Conservation (phyloP, 2,888 invertebrate genomes). For the Odontomyia ornata region DNA sequence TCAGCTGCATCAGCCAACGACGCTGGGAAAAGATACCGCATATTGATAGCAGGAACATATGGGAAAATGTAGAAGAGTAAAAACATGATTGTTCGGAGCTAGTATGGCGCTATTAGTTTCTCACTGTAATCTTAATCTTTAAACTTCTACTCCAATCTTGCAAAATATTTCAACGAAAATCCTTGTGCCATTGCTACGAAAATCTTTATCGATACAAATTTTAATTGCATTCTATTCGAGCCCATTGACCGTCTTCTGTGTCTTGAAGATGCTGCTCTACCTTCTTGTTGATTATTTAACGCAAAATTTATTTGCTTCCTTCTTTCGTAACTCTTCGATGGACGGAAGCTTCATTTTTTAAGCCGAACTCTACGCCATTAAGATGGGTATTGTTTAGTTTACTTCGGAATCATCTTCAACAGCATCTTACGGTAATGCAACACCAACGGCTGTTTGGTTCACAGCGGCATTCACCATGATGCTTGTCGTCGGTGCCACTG, state of each 20-base stretch:
- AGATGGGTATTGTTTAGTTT: not conserved
- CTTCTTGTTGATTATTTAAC: constrained; percentile 33
- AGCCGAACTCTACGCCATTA: not conserved
- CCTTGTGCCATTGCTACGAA: too few species aligned
- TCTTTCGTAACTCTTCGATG: constrained; percentile 41
- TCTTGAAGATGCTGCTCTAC: not conserved
- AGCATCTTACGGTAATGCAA: not conserved
- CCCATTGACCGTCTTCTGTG: constrained; percentile 13
- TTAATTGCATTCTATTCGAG: constrained; percentile 14
- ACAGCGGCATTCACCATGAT: too few species aligned
- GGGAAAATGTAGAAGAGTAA: not conserved
- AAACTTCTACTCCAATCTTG: not conserved
- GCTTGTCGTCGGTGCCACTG: not conserved
- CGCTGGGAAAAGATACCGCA: not conserved
- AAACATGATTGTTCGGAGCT: not conserved
- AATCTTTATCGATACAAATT: not conserved
- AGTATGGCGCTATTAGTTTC: not conserved
- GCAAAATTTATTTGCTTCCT: constrained; percentile 43
- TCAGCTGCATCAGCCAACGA: not conserved
- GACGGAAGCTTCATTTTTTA: constrained; percentile 38
- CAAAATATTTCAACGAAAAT: not conserved
- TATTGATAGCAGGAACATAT: not conserved
- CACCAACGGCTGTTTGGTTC: not conserved
- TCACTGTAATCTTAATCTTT: not conserved
- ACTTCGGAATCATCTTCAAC: not conserved